These are phyloP conservation scores for Etia nguti DNA, from an alignment of 2,113 vertebrate species.

Conservation along the genomic window DNA sequence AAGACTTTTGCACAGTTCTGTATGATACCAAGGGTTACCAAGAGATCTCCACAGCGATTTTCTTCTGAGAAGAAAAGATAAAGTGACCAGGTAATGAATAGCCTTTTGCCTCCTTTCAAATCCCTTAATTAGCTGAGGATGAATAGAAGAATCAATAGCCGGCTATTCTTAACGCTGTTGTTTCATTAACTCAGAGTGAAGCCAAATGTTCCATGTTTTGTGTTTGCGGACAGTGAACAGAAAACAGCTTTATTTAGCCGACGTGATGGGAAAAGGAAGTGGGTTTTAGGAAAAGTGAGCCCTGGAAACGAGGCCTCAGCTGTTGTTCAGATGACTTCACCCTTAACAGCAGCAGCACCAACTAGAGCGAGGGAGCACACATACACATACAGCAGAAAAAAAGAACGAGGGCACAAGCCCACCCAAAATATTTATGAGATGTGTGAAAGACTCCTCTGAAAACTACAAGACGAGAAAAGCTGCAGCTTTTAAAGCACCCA, in stretches of 20 bases:
- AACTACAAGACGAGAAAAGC: neutral
- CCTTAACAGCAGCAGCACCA: slow-evolving; percentile 3
- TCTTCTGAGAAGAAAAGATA: neutral
- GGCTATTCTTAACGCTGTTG: neutral
- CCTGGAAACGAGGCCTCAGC: slow-evolving; percentile 34
- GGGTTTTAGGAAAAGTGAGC: neutral
- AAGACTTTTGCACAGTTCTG: neutral
- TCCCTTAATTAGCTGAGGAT: slow-evolving; percentile 12
- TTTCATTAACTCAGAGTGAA: neutral
- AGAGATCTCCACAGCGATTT: neutral
- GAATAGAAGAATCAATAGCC: slow-evolving; percentile 28
- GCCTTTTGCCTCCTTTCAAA: neutral
- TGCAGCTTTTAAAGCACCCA: neutral
- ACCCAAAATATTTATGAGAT: slow-evolving; percentile 60
- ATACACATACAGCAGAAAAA: neutral
- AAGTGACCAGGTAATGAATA: neutral
- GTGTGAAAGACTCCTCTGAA: slow-evolving; percentile 15
- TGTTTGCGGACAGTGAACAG: neutral
- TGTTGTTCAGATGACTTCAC: slow-evolving; percentile 59
- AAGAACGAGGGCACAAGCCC: slow-evolving; percentile 21
- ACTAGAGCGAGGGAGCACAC: neutral
- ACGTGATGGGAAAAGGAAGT: neutral
- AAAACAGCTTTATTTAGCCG: neutral
- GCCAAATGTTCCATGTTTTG: neutral
- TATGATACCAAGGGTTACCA: neutral